Evolutionary conservation across 1,140 invertebrate genomes (phyloP), one percentile per base, ranked within the genome.

Genomic region (Cherax destructor): DNA sequence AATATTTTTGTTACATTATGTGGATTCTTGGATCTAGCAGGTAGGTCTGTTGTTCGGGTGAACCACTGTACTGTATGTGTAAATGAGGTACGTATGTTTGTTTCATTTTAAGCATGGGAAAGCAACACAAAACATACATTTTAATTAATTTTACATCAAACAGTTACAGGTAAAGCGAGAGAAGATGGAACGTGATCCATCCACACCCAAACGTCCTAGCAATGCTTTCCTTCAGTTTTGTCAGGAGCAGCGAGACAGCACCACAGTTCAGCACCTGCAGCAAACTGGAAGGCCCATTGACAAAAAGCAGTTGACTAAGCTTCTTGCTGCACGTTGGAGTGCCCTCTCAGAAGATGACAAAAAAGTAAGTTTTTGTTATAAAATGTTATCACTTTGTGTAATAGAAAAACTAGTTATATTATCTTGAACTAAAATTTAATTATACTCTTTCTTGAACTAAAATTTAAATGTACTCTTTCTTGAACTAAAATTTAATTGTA

Each of bases 181-280:
- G 81, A 91, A 84, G 41, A 41, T 61, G 4, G 88, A 91, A 69
- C 89, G 89, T 72, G 89, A 91, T 30, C 59, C 89, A 41, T 21
- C 69, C 7, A 65, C 76, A 18, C 83, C 83, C 5, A 91, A 91
- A 47, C 81, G 89, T 4, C 81, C 89, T 13, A 91, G 59, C 61
- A 85, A 85, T 79, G 89, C 89, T 30, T 91, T 91, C 61, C 83
- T 91, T 41, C 89, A 91, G 83, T 91, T 91, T 65, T 91, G 89
- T 79, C 89, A 91, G 52, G 89, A 91, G 47, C 89, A 91, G 83
- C 81, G 89, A 21, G 89, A 91, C 59, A 65, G 83, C 4, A 74
- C 84, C 76, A 79, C 76, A 30, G 72, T 76, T 21, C 85, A 77
- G 13, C 76, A 61, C 74, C 85, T 77, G 47, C 74, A 77, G n/a